Base-by-base conservation (phyloP, 2,797 vertebrate species). In the Parauchenoglanis ngamensis region DNA sequence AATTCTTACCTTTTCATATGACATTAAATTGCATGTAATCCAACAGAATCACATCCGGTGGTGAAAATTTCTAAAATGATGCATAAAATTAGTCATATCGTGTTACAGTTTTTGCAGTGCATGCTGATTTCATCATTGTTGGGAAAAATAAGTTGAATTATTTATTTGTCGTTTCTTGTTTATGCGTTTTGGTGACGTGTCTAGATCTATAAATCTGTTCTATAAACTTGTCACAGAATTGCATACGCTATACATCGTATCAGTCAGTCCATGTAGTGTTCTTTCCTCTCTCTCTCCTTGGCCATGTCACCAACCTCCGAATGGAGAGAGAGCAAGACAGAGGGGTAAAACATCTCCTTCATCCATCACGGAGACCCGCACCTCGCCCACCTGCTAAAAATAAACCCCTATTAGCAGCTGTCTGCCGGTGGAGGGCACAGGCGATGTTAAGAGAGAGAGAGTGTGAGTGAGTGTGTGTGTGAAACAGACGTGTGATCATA, bases 331-430 rank as follows among this genome's bases (percentile, higher is more conserved):
- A 28, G 82, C 7, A 44, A 73, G 65, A 35, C 19, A 68, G 79
- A 76, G 89, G 92, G 92, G 91, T 92, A 91, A 95, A 95, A 93
- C 93, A 89, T 93, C 93, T 89, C 90, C 92, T 89, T 88, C 92
- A 95, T 95, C 94, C 92, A 94, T 96, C 95, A 95, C 93, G 87
- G 94, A 92, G 94, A 89, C 93, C 93, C 91, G 91, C 89, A 93
- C 88, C 91, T 92, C 91, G 83, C 91, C 92, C 63, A 85, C 86
- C 75, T 89, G 90, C 95, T 95, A 96, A 95, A 96, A 96, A 96
- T 96, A 95, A 93, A 91, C 92, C 73, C 90, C 93, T 94, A 95
- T 95, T 95, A 95, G 93, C 91, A 92, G 92, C 90, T 91, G 93
- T 93, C 92, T 92, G 93, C 75, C 85, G 83, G 90, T 86, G 90